These are phyloP conservation scores for Monopis laevigella DNA, from an alignment of 2,888 invertebrate species.

Conservation along the genomic window DNA sequence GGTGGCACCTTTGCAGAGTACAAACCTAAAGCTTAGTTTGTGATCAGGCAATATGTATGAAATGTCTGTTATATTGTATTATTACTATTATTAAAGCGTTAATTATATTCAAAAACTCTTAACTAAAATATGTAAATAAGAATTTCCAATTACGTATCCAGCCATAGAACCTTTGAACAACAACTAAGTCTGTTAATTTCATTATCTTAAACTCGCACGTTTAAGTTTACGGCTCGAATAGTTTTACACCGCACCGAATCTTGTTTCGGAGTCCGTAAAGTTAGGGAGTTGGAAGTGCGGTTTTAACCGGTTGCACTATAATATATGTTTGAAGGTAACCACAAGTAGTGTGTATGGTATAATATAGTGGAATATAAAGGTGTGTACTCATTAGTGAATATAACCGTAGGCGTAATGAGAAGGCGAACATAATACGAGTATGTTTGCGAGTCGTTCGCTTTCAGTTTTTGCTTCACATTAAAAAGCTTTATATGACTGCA, in stretches of 20 bases:
- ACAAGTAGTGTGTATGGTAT: background rate
- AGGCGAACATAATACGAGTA: too few species aligned
- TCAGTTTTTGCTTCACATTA: too few species aligned
- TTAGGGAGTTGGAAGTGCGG: background rate
- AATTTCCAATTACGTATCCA: background rate
- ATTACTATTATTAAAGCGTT: too few species aligned
- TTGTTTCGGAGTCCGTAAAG: slow-evolving; percentile 5
- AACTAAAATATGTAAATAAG: background rate
- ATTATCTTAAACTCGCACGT: slow-evolving; percentile 6
- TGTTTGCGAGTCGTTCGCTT: too few species aligned
- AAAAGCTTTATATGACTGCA: too few species aligned
- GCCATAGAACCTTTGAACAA: slow-evolving; percentile 1
- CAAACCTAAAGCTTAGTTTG: too few species aligned
- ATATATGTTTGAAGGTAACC: background rate
- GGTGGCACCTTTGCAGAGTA: too few species aligned
- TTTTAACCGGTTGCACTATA: slow-evolving; percentile 2
- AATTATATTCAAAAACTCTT: background rate
- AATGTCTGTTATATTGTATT: too few species aligned
- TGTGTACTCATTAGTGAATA: too few species aligned
- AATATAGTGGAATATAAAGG: too few species aligned
- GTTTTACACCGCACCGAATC: slow-evolving; percentile 11
- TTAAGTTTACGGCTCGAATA: slow-evolving; percentile 9
- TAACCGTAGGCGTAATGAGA: too few species aligned
- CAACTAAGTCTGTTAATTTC: slow-evolving; percentile 6
- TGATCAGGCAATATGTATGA: too few species aligned